Evolutionary conservation across 2,888 invertebrate species (phyloP).

Genomic region (Dysmachus trigonus): DNA sequence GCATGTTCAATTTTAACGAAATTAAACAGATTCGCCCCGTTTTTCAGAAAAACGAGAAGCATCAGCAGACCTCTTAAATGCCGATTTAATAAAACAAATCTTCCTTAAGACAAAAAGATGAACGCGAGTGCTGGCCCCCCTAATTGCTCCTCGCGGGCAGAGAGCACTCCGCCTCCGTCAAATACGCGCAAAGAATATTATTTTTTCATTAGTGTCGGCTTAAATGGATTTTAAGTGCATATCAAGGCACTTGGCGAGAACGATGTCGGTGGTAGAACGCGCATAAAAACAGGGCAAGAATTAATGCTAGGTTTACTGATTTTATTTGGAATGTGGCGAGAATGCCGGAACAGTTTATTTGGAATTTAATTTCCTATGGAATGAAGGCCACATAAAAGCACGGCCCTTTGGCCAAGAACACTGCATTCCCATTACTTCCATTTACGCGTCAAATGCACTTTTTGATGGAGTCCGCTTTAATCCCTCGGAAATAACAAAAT

Average conservation of each 20-base stretch:
- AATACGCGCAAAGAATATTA: constrained; percentile 20
- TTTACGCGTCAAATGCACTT: not conserved
- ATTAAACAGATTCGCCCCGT: constrained; percentile 14
- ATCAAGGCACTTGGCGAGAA: constrained; percentile 1
- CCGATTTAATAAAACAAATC: constrained; percentile 20
- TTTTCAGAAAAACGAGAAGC: not conserved
- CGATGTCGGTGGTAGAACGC: not conserved
- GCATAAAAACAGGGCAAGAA: not conserved
- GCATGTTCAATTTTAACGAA: constrained; percentile 23
- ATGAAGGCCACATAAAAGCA: not conserved
- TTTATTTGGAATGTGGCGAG: not conserved
- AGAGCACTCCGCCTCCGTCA: constrained; percentile 16
- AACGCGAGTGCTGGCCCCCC: not conserved
- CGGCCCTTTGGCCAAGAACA: not conserved
- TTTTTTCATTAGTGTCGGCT: constrained; percentile 20
- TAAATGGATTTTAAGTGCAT: constrained; percentile 24
- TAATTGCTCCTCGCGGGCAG: constrained; percentile 12
- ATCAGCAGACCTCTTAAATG: not conserved
- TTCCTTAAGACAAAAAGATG: constrained; percentile 1
- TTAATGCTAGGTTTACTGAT: not conserved
- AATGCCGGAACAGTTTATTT: not conserved
- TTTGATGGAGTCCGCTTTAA: not conserved
- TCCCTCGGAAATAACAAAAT: not conserved
- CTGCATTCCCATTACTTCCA: not conserved
- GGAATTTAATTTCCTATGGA: not conserved